These are phyloP conservation scores for Whitmania pigra DNA, from an alignment of 1,140 invertebrate species.

Conservation along the genomic window DNA sequence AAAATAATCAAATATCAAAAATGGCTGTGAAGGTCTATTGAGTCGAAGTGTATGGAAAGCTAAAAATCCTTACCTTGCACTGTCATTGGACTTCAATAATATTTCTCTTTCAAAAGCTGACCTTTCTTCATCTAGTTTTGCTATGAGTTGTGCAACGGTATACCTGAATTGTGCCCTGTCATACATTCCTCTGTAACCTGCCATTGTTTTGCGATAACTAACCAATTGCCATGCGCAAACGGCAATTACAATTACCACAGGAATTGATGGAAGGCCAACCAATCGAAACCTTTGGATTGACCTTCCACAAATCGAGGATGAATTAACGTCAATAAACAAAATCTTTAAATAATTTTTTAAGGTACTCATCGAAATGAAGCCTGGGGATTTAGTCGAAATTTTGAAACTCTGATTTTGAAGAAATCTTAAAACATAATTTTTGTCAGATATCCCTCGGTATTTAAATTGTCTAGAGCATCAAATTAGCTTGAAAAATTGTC, in stretches of 20 bases:
- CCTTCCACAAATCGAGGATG: neutral
- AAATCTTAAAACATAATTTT: too few species aligned
- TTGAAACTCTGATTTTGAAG: too few species aligned
- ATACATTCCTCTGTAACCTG: constrained; percentile 9
- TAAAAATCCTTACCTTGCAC: neutral
- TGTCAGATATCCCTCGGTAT: too few species aligned
- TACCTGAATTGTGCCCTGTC: neutral
- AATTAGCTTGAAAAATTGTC: too few species aligned
- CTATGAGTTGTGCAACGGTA: neutral
- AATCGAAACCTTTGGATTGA: constrained; percentile 3
- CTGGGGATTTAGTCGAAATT: too few species aligned
- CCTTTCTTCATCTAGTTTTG: neutral
- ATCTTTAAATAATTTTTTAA: neutral
- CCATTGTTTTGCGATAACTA: neutral
- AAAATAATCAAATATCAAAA: too few species aligned
- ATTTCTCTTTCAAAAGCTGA: neutral
- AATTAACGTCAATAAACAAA: neutral
- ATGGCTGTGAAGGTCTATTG: too few species aligned
- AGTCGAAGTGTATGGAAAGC: too few species aligned
- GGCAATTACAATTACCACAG: neutral
- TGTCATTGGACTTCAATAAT: too few species aligned
- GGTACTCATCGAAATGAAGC: too few species aligned
- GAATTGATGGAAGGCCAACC: neutral
- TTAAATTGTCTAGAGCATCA: too few species aligned
- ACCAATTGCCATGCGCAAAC: neutral